A percentile compares a stretch with the other conserved stretches of the same genome.
Evolutionary conservation across 2,888 invertebrate genomes (phyloP).

Genomic region (Spialia ferax): DNA sequence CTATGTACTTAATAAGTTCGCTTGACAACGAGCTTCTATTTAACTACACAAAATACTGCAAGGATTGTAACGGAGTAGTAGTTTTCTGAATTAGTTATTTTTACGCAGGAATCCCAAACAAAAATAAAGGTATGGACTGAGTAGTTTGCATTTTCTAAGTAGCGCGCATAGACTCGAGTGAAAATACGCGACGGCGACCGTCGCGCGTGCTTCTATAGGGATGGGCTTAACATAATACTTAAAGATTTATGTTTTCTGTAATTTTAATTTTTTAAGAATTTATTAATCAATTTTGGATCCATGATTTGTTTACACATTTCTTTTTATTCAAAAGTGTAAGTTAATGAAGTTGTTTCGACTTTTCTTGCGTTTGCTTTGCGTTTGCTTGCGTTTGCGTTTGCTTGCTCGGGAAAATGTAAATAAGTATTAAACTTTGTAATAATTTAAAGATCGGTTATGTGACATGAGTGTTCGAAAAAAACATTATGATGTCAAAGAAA

Average conservation of each 20-base stretch:
- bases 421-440: too few species aligned
- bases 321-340: background rate
- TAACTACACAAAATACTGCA: background rate
- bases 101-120: conserved; percentile 27
- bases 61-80: conserved; percentile 9
- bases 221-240: background rate
- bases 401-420: too few species aligned
- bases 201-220: conserved; percentile 35
- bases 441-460: too few species aligned
- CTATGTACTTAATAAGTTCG: too few species aligned
- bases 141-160: conserved; percentile 48
- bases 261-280: background rate
- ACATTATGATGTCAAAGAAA: too few species aligned
- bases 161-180: conserved; percentile 53
- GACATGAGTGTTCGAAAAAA: too few species aligned
- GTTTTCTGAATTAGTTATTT: conserved; percentile 34
- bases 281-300: background rate
- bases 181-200: conserved; percentile 47
- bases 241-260: background rate
- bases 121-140: conserved; percentile 37
- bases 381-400: too few species aligned
- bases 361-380: background rate
- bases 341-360: too few species aligned
- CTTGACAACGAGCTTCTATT: too few species aligned
- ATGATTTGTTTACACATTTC: background rate